Base-by-base conservation (phyloP, 2,797 vertebrate genomes). In the Setipinna tenuifilis region DNA sequence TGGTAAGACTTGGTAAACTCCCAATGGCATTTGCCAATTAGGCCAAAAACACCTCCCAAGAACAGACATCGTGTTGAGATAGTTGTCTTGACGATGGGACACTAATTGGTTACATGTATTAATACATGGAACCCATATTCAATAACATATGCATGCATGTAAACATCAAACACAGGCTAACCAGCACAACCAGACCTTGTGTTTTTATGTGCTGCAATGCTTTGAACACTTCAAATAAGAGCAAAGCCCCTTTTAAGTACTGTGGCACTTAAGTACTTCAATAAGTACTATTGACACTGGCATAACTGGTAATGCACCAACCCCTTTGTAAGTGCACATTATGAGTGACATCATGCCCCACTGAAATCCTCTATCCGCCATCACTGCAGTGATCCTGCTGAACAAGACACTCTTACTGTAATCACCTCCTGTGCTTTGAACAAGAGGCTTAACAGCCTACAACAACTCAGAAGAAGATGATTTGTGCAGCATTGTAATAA, bases 351-450 rank as follows among this genome's bases (percentile, higher is more conserved):
- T 35, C 28, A 41, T 75, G 68, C 2, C 25, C 28, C 25, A 6
- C 28, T 75, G 14, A 75, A 75, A 75, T 75, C 68, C 68, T 41
- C 68, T 31, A 28, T 11, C 68, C 16, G 68, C 68, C 68, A 35
- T 7, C 68, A 16, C 68, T 31, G 14, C 31, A 75, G 17, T 75
- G 31, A 75, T 71, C 68, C 28, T 71, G 68, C 68, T 35, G 28
- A 10, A 35, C 28, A 17, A 75, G 10, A 71, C 14, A 35, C 28
- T 75, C 68, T 75, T 35, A 35, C 25, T 75, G 28, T 41, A 75
- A 75, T 35, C 68, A 75, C 68, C 31, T 75, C 68, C 28, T 75
- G 28, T 75, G 35, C 68, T 75, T 75, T 75, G 14, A 16, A 75
- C 28, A 75, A 75, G 28, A 75, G 68, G 68, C 68, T 75, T 75